These are phyloP conservation scores for Marisa cornuarietis DNA, from an alignment of 1,140 invertebrate genomes.

Conservation along the genomic window DNA sequence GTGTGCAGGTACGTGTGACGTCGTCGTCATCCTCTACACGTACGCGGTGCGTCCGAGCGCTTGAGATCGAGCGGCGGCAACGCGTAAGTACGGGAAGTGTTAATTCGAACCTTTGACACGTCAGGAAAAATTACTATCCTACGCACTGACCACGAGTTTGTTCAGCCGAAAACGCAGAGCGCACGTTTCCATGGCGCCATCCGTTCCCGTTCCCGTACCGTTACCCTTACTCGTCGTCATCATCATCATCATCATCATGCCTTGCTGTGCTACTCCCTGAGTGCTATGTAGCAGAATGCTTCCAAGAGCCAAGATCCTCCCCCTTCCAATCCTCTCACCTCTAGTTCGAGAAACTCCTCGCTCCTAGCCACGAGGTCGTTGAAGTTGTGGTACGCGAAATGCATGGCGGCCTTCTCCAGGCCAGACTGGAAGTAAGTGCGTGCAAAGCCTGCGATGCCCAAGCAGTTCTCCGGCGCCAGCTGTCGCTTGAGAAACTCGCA, in stretches of 20 bases:
- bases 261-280: too few relatives aligned
- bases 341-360: conserved; percentile 68
- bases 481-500: conserved; percentile 76
- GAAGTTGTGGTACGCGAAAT: conserved; percentile 59
- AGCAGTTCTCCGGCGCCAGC: conserved; percentile 80
- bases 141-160: too few relatives aligned
- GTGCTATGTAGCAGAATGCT: not conserved
- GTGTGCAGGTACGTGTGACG: too few relatives aligned
- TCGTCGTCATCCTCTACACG: too few relatives aligned
- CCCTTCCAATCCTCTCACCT: too few relatives aligned
- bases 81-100: too few relatives aligned
- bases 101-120: too few relatives aligned
- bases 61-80: too few relatives aligned
- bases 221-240: not conserved
- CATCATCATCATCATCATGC: not conserved
- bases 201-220: not conserved
- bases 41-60: too few relatives aligned
- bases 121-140: too few relatives aligned
- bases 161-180: not conserved
- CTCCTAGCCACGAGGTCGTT: conserved; percentile 85
- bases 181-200: not conserved
- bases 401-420: conserved; percentile 75
- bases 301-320: too few relatives aligned
- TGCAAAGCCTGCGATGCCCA: conserved; percentile 84
- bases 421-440: conserved; percentile 78